Conservation (phyloP, 2,888 invertebrate species). For the Diogma glabrata region DNA sequence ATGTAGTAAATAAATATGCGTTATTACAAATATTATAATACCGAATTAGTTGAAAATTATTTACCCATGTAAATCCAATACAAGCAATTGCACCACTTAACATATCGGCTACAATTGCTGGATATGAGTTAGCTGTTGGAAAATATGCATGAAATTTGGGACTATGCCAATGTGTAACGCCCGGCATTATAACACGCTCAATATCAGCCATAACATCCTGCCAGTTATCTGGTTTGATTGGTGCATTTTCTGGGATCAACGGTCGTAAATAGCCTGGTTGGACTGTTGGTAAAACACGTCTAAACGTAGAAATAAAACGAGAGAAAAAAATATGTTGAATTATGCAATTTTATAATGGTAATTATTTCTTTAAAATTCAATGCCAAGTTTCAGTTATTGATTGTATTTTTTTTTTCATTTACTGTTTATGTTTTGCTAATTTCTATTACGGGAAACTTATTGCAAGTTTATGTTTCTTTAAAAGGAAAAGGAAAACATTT, state of each 20-base stretch:
- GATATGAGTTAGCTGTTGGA: constrained; percentile 87
- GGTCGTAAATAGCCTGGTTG: constrained; percentile 87
- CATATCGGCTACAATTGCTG: constrained; percentile 91
- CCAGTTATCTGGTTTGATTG: constrained; percentile 78
- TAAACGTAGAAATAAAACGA: no score
- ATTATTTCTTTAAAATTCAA: no score
- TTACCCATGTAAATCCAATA: constrained; percentile 93
- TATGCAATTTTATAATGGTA: no score
- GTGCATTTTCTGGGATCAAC: constrained; percentile 75
- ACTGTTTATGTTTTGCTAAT: no score
- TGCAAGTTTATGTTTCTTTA: no score
- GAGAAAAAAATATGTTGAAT: no score
- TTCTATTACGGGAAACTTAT: no score
- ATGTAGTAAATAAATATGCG: neutral
- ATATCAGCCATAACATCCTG: constrained; percentile 85
- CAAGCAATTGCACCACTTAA: constrained; percentile 89
- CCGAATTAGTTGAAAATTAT: no score
- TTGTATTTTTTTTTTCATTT: no score
- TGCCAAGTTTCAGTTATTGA: no score
- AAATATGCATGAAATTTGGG: constrained; percentile 94
- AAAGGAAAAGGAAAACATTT: no score
- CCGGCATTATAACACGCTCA: constrained; percentile 93
- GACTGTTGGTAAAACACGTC: constrained; percentile 79
- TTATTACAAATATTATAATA: no score
- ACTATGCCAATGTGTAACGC: constrained; percentile 95